phyloP scores from a whole-genome alignment of 2,113 vertebrate species.

The Geococcyx californianus region DNA sequence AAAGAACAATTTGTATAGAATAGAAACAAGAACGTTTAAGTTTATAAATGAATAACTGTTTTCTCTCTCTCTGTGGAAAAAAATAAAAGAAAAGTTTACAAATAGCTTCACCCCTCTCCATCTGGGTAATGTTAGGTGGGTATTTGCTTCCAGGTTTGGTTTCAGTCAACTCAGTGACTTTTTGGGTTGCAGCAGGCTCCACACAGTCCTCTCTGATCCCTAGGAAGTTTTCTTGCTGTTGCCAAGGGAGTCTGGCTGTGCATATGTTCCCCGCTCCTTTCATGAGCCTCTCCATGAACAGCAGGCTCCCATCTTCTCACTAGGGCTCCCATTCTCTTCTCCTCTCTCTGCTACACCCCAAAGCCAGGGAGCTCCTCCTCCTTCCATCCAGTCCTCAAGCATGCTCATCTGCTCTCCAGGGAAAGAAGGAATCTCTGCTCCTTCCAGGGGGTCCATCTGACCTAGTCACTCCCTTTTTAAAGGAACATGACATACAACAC shows the following conservation, averaged over 20 bases:
- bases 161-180: not conserved
- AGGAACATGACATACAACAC: not conserved
- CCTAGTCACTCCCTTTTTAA: slow-evolving; percentile 60
- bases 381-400: slow-evolving; percentile 34
- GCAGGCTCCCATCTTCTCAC: slow-evolving; percentile 45
- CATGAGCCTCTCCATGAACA: slow-evolving; percentile 26
- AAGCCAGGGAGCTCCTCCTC: slow-evolving; percentile 5
- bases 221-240: not conserved
- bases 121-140: not conserved
- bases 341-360: not conserved
- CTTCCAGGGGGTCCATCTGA: slow-evolving; percentile 60
- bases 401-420: slow-evolving; percentile 68
- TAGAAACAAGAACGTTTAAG: not conserved
- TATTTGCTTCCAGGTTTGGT: not conserved
- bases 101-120: not conserved
- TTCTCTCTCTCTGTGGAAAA: not conserved
- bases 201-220: not conserved
- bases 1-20: not conserved
- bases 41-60: not conserved
- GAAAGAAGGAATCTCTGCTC: slow-evolving; percentile 59
- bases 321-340: not conserved
- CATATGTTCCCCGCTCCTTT: not conserved
- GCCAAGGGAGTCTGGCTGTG: not conserved
- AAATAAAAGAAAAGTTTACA: not conserved
- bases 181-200: not conserved